A percentile compares a stretch with the other conserved stretches of the same genome.
phyloP scores from a whole-genome alignment of 2,797 vertebrate genomes.

The Peromyscus attwateri region DNA sequence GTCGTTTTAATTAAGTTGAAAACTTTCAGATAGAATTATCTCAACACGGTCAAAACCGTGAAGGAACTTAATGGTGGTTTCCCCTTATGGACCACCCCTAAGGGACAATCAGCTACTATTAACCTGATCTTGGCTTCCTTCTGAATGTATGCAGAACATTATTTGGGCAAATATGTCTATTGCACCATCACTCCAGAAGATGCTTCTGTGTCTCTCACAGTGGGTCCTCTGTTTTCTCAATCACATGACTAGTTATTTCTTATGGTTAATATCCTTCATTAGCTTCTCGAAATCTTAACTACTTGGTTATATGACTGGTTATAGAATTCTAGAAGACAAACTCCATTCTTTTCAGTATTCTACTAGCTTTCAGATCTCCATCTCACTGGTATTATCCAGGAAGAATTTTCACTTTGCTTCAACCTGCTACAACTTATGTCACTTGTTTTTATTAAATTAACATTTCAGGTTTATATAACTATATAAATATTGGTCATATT shows the following conservation, averaged over 20 bases:
- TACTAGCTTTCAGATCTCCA: background rate
- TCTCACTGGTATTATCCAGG: background rate
- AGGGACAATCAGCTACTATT: background rate
- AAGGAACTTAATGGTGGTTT: background rate
- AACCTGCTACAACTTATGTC: background rate
- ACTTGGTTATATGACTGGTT: background rate
- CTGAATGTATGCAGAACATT: background rate
- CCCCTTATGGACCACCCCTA: background rate
- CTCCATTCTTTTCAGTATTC: background rate
- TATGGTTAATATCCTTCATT: background rate
- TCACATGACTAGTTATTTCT: background rate
- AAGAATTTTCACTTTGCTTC: background rate
- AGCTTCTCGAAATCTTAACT: slow-evolving; percentile 1
- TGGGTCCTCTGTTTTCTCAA: background rate
- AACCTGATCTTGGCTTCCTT: background rate
- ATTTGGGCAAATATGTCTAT: background rate
- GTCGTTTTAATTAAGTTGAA: background rate
- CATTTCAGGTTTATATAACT: background rate
- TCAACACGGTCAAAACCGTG: background rate
- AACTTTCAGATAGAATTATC: background rate
- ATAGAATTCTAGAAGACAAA: slow-evolving; percentile 23
- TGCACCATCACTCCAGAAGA: background rate
- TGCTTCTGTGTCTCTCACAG: background rate
- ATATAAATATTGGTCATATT: too few relatives aligned
- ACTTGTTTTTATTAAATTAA: background rate